Evolutionary conservation across 2,797 vertebrate genomes (phyloP).

Genomic region (Mionectes olivaceus): DNA sequence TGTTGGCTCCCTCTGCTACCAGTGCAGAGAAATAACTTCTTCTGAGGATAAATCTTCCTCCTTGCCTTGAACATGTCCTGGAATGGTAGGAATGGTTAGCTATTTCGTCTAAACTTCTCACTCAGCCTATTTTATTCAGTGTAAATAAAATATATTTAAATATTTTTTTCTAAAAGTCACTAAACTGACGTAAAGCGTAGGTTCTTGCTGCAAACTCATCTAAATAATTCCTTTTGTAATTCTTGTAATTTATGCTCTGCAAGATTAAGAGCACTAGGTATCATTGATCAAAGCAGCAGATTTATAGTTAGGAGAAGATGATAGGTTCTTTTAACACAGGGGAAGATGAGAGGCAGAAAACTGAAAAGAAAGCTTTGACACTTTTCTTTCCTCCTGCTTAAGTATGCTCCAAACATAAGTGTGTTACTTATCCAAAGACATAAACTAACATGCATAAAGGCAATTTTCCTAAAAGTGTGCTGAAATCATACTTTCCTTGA

Average conservation of each 20-base stretch:
- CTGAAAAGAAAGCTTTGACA: neutral
- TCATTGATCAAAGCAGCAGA: neutral
- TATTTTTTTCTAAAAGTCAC: neutral
- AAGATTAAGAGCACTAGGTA: neutral
- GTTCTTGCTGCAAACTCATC: neutral
- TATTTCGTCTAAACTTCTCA: neutral
- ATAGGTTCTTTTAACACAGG: neutral
- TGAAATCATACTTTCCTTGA: neutral
- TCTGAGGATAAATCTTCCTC: neutral
- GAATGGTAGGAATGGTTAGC: neutral
- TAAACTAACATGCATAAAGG: neutral
- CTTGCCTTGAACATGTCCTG: neutral
- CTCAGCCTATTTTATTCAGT: neutral
- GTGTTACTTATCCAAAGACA: neutral
- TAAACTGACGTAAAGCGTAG: neutral
- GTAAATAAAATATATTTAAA: neutral
- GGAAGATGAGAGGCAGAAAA: neutral
- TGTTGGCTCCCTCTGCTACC: neutral
- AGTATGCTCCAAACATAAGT: neutral
- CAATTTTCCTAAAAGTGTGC: neutral
- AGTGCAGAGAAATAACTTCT: neutral
- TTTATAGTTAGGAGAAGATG: neutral
- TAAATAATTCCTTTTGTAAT: neutral
- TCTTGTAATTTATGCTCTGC: neutral
- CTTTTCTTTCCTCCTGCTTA: neutral